Conservation (phyloP, 2,113 vertebrate species). For the Hyperoodon ampullatus region DNA sequence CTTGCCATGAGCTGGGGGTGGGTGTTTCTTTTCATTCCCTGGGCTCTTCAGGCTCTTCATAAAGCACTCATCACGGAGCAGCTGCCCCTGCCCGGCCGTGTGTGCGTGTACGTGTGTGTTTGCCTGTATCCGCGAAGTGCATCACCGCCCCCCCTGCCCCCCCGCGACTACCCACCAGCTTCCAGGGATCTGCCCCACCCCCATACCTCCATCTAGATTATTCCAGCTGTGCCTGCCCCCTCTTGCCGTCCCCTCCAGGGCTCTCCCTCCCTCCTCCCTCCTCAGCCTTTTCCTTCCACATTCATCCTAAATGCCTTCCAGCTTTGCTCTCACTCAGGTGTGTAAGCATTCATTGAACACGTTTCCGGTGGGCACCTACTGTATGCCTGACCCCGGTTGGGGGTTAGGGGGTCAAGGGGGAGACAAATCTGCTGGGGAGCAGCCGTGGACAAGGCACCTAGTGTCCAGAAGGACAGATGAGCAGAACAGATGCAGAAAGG, state of each 20-base stretch:
- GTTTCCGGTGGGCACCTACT: background rate
- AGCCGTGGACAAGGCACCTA: background rate
- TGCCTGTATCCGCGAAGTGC: background rate
- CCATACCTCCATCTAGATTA: background rate
- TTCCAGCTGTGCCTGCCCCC: background rate
- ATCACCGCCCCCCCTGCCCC: background rate
- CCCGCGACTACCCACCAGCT: background rate
- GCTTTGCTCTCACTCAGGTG: background rate
- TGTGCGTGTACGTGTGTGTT: background rate
- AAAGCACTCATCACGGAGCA: background rate
- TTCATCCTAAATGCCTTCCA: background rate
- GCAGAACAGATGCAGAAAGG: background rate
- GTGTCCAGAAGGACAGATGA: background rate
- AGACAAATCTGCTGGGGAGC: background rate
- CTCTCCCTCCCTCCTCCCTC: background rate
- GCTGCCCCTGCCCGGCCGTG: background rate
- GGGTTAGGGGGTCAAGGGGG: background rate
- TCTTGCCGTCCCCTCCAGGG: background rate
- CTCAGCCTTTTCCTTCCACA: background rate
- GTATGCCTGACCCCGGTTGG: background rate
- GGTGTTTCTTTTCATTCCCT: background rate
- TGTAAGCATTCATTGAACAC: rapidly evolving
- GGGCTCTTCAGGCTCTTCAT: background rate
- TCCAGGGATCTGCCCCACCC: background rate
- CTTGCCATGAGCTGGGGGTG: background rate